These are phyloP conservation scores for Ceyx margarethae DNA, from an alignment of 2,113 vertebrate genomes.

Conservation along the genomic window DNA sequence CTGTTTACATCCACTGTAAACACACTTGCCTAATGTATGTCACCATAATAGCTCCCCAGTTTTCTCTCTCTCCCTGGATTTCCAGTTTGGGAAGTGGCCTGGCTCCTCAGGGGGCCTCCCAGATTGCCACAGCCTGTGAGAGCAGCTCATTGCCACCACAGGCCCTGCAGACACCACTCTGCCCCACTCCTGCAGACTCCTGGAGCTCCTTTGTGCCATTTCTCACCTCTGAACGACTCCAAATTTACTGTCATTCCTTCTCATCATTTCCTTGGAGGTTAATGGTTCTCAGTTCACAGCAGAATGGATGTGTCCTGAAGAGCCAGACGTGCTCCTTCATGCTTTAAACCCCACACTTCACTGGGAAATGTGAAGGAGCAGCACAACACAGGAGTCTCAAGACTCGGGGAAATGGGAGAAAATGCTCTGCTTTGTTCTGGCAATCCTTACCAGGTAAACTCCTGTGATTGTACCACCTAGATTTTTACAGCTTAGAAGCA, in stretches of 20 bases:
- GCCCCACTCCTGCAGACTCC: not conserved
- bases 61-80: conserved; percentile 4
- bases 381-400: not conserved
- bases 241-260: not conserved
- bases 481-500: not conserved
- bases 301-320: not conserved
- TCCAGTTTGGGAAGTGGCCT: not conserved
- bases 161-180: not conserved
- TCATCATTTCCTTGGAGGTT: not conserved
- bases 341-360: not conserved
- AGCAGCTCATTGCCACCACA: not conserved
- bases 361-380: not conserved
- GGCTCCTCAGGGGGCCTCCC: not conserved
- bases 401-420: not conserved
- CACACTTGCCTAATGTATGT: conserved; percentile 21
- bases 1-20: conserved; percentile 25
- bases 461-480: not conserved
- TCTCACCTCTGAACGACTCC: not conserved
- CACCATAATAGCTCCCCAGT: conserved; percentile 15
- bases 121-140: not conserved
- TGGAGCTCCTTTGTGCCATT: not conserved
- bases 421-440: not conserved
- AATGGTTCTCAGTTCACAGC: not conserved
- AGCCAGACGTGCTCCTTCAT: not conserved
- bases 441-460: not conserved